Base-by-base conservation (phyloP, 2,888 invertebrate genomes). In the Phragmatobia fuliginosa region DNA sequence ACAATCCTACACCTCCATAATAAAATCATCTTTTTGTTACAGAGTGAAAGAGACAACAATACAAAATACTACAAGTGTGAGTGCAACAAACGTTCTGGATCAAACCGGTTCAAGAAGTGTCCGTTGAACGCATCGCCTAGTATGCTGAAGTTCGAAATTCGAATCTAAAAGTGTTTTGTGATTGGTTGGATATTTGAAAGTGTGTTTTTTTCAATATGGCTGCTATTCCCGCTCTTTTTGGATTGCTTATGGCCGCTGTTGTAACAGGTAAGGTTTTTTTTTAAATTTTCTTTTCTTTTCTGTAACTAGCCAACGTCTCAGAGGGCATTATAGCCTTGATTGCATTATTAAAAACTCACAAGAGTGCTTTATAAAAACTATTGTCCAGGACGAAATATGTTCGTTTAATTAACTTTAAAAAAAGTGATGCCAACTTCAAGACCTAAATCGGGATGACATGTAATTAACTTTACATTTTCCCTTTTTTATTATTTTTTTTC, bases 221-320 rank as follows among this genome's bases (percentile, higher is more conserved):
- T 72, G 89, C 81, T 72, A 76, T 93, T 91, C 90, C 93, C 93
- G 94, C 94, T 81, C 78, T 94, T 91, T 91, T 94, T 81, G 92
- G 91, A 88, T 87, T 94, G 82, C 80, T 93, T 52, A 77, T 93
- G 85, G 90, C 88, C 67, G 87, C 84, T 75, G 73, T 89, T 81
- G 94, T 92, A 49, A 87, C 92, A 94, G 94, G 94, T 94, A 78
- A 88, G 91, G 74, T 71, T 71, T 76, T 62, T 69, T 36, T n/a
- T 41, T 45, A 2, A 56, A n/a, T 28, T 52, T n/a, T 45, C 21
- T 25, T 52, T 25, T 25, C 3, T 11, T 25, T 49, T 49, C n/a
- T 52, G 25, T 52, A 52, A 52, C 52, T 52, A 52, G 52, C 25
- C 25, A 52, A 14, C 52, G 14, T 11, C 14, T 56, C 7, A 28